Conservation (phyloP, 1,140 invertebrate species). For the Eupristina koningsbergeri region DNA sequence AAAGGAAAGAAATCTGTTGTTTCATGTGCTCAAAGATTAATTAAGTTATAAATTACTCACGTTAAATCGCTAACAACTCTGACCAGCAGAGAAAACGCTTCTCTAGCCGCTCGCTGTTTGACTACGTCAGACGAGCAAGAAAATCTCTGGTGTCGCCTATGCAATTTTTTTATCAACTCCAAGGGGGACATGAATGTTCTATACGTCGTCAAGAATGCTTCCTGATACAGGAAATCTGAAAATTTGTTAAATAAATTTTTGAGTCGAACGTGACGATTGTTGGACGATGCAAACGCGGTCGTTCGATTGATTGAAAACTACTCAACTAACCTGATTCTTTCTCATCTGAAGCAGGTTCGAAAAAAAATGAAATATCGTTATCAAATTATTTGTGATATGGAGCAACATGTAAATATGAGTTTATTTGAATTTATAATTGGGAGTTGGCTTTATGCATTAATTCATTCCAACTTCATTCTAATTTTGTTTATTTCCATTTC, state of each 20-base stretch:
- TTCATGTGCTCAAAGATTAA: not conserved
- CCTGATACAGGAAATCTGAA: constrained; percentile 93
- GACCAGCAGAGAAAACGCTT: constrained; percentile 91
- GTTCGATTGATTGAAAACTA: constrained; percentile 34
- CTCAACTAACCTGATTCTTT: constrained; percentile 74
- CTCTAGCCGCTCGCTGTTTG: constrained; percentile 86
- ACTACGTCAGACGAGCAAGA: constrained; percentile 81
- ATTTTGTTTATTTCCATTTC: not conserved
- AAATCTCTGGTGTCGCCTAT: constrained; percentile 89
- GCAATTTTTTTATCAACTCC: constrained; percentile 89
- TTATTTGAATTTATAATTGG: constrained; percentile 16
- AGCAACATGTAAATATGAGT: constrained; percentile 28
- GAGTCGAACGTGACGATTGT: not conserved
- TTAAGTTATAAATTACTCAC: constrained; percentile 76
- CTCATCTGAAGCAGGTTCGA: constrained; percentile 67
- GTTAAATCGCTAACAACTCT: constrained; percentile 94
- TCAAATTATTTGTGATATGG: constrained; percentile 1
- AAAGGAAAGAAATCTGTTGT: too few species aligned
- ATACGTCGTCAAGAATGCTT: constrained; percentile 97
- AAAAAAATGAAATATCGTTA: constrained; percentile 45
- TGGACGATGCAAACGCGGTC: not conserved
- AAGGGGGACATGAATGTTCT: constrained; percentile 93
- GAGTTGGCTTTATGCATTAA: not conserved
- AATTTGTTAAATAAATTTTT: constrained; percentile 32
- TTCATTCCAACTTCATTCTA: not conserved